phyloP scores from a whole-genome alignment of 2,113 vertebrate species.

The Taxidea taxus region DNA sequence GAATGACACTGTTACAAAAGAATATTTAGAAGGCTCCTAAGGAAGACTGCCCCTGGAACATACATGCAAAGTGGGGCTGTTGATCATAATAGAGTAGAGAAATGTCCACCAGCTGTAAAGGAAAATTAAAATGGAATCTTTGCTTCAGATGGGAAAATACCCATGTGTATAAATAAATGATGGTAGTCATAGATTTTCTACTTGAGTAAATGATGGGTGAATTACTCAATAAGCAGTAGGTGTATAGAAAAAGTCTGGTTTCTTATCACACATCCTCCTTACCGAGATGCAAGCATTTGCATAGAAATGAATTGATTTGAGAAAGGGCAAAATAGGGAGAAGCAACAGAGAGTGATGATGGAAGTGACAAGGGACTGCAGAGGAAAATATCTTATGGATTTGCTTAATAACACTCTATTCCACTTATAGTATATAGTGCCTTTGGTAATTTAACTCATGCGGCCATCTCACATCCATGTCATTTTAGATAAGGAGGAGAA shows the following conservation, averaged over 20 bases:
- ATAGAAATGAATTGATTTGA: constrained; percentile 76
- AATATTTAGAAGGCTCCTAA: not conserved
- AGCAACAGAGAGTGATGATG: not conserved
- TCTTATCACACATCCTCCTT: constrained; percentile 72
- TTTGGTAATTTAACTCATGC: constrained; percentile 66
- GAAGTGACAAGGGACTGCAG: not conserved
- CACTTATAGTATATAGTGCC: not conserved
- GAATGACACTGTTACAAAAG: not conserved
- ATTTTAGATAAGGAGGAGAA: constrained; percentile 65
- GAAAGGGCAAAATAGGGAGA: constrained; percentile 44
- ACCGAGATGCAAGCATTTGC: constrained; percentile 72
- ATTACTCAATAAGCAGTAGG: constrained; percentile 72
- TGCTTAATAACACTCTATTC: constrained; percentile 40
- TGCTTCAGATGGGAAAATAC: constrained; percentile 43
- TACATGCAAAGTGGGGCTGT: not conserved
- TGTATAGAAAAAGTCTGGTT: constrained; percentile 70
- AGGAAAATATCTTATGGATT: not conserved
- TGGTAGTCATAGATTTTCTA: constrained; percentile 67
- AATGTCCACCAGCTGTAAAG: not conserved
- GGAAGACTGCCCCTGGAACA: not conserved
- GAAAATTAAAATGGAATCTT: constrained; percentile 51
- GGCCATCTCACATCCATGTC: constrained; percentile 49
- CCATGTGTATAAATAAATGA: constrained; percentile 71
- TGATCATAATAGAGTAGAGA: not conserved
- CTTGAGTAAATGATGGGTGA: constrained; percentile 69